Evolutionary conservation across 2,113 vertebrate species (phyloP).

Genomic region (Oryzias woworae): DNA sequence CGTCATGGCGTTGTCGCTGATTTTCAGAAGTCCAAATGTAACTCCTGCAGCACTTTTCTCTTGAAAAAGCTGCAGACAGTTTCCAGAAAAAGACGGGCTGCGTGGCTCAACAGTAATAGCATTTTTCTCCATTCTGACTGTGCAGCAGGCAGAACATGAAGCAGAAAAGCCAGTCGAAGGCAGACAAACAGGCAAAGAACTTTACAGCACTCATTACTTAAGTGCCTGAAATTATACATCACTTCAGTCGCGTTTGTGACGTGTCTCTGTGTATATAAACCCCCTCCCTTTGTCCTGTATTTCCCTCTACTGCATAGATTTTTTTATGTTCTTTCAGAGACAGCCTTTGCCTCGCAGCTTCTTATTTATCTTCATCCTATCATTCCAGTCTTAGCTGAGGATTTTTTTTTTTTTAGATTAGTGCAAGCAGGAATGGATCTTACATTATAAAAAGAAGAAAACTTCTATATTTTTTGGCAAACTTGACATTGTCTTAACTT

Average conservation of each 20-base stretch:
- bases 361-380: constrained; percentile 16
- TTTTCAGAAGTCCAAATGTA: neutral
- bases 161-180: constrained; percentile 22
- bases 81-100: constrained; percentile 19
- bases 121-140: constrained; percentile 24
- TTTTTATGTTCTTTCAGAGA: constrained; percentile 8
- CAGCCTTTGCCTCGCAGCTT: constrained; percentile 4
- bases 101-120: neutral
- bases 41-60: neutral
- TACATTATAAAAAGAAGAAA: neutral
- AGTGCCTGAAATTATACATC: constrained; percentile 53
- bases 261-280: constrained; percentile 18
- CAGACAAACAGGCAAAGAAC: neutral
- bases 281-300: constrained; percentile 11
- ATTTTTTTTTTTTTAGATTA: constrained; percentile 11
- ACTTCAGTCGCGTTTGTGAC: constrained; percentile 19
- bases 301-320: constrained; percentile 2
- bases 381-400: constrained; percentile 41
- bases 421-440: constrained; percentile 20
- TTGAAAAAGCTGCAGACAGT: constrained; percentile 13
- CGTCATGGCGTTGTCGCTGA: neutral
- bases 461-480: neutral
- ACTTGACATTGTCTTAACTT: neutral
- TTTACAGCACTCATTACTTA: constrained; percentile 47
- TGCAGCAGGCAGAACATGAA: constrained; percentile 41